Conservation (phyloP, 92 coral and sea anemone genomes). For the Pocillopora grandis region DNA sequence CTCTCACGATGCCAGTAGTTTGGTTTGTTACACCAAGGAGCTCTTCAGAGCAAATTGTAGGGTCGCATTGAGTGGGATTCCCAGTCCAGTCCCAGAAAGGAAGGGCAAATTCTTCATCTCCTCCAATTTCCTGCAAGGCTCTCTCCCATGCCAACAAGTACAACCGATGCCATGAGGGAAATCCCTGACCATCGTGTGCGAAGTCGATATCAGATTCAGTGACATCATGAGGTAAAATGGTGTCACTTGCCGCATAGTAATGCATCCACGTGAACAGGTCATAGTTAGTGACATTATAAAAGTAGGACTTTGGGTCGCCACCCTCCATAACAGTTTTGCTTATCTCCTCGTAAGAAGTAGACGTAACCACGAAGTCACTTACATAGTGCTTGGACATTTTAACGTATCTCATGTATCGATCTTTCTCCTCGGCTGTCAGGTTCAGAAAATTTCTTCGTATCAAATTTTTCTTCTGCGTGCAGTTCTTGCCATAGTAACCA, state of each 20-base stretch:
- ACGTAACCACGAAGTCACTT: background rate
- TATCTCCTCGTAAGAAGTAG: background rate
- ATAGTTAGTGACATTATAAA: background rate
- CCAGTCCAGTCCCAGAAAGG: constrained; percentile 64
- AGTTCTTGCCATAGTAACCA: constrained; percentile 57
- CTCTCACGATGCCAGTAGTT: background rate
- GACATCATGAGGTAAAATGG: background rate
- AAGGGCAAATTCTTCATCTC: constrained; percentile 16
- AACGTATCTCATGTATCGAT: constrained; percentile 57
- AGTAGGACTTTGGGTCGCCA: background rate
- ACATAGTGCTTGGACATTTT: constrained; percentile 40
- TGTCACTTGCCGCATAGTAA: background rate
- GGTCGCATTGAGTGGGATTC: background rate
- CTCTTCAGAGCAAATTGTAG: constrained; percentile 23
- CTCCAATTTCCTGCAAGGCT: constrained; percentile 47
- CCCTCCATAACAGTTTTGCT: background rate
- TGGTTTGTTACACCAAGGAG: background rate
- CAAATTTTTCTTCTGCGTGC: constrained; percentile 30
- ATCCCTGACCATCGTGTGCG: constrained; percentile 75
- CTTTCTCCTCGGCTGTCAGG: constrained; percentile 56
- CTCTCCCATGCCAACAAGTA: constrained; percentile 62
- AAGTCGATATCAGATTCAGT: constrained; percentile 36
- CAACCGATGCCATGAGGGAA: constrained; percentile 76
- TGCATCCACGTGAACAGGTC: constrained; percentile 7
- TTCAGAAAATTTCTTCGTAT: constrained; percentile 43